These are phyloP conservation scores for Kradibia gibbosae DNA, from an alignment of 1,140 invertebrate species.

Conservation along the genomic window DNA sequence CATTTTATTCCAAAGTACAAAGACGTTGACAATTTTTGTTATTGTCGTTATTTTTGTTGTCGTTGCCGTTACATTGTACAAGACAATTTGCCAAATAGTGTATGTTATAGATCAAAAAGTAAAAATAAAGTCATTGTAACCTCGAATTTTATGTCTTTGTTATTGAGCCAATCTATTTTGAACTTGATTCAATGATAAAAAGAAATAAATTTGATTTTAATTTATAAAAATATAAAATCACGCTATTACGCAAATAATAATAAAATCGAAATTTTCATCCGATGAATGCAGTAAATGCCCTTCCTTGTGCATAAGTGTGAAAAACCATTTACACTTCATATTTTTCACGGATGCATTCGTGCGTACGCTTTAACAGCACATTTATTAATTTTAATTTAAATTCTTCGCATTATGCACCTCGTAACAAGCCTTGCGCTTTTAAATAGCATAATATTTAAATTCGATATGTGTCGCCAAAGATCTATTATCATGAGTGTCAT, in stretches of 20 bases:
- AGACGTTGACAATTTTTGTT: no score
- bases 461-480: no score
- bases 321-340: background rate
- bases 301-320: background rate
- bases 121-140: slow-evolving; percentile 21
- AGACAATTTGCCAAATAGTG: background rate
- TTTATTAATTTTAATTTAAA: no score
- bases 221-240: background rate
- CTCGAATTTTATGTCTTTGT: slow-evolving; percentile 5
- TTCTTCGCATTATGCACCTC: background rate
- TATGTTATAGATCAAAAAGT: background rate
- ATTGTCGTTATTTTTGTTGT: no score
- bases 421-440: no score
- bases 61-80: background rate
- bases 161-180: background rate
- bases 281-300: background rate
- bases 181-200: slow-evolving; percentile 2
- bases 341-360: background rate
- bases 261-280: background rate
- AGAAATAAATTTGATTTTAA: background rate
- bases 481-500: no score
- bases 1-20: no score
- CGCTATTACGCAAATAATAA: background rate
- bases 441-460: no score
- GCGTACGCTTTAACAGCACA: background rate